phyloP scores from a whole-genome alignment of 2,113 vertebrate species.

The Gambusia affinis region DNA sequence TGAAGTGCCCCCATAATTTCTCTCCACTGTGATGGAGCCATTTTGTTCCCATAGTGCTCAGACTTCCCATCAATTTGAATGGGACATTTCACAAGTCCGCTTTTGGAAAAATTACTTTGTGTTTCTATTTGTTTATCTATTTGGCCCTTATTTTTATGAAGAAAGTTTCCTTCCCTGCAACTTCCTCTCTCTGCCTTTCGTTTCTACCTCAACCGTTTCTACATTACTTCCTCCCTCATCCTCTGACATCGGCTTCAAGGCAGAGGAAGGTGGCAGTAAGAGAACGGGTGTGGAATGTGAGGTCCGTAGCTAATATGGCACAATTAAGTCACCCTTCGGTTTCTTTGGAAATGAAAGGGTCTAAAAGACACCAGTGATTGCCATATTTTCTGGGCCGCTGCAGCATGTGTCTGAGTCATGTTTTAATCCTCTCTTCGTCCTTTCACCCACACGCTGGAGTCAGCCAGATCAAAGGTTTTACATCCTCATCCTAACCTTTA shows the following conservation, averaged over 20 bases:
- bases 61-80: slow-evolving; percentile 41
- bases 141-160: slow-evolving; percentile 35
- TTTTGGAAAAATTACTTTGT: slow-evolving; percentile 8
- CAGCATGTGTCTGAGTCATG: slow-evolving; percentile 48
- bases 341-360: slow-evolving; percentile 49
- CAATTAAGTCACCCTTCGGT: slow-evolving; percentile 47
- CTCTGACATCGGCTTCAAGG: slow-evolving; percentile 36
- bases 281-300: slow-evolving; percentile 26
- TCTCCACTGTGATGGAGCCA: slow-evolving; percentile 22
- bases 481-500: slow-evolving; percentile 33
- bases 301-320: slow-evolving; percentile 40
- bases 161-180: slow-evolving; percentile 27
- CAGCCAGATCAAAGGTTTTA: slow-evolving; percentile 60
- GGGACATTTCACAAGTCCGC: not conserved
- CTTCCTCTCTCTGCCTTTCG: not conserved
- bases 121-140: slow-evolving; percentile 14
- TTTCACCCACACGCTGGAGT: slow-evolving; percentile 7
- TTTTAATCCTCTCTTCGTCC: slow-evolving; percentile 47
- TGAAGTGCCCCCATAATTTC: not conserved
- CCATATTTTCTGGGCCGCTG: slow-evolving; percentile 32
- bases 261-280: slow-evolving; percentile 27
- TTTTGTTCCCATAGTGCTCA: slow-evolving; percentile 26
- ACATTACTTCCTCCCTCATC: slow-evolving; percentile 9
- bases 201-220: slow-evolving; percentile 20
- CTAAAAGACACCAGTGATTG: slow-evolving; percentile 45